Evolutionary conservation across 2,888 invertebrate species (phyloP).

Genomic region (Muscina levida): DNA sequence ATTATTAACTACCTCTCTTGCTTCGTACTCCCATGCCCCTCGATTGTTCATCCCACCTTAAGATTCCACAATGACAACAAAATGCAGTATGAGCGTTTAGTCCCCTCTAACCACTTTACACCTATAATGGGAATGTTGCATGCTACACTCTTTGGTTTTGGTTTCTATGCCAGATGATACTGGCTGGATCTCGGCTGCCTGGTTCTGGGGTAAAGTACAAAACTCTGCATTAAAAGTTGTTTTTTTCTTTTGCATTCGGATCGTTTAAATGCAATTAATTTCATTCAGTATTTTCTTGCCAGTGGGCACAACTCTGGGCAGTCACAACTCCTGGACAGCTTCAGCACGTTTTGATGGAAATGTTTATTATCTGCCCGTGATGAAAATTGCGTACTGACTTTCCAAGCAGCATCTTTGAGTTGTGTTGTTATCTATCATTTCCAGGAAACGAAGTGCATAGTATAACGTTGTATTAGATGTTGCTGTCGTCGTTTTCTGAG

Average conservation of each 20-base stretch:
- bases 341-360: slow-evolving; percentile 27
- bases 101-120: not conserved
- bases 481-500: slow-evolving; percentile 26
- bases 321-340: not conserved
- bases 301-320: not conserved
- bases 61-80: too few relatives aligned
- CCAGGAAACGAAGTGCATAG: slow-evolving; percentile 53
- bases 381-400: slow-evolving; percentile 27
- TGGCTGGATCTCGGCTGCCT: too few relatives aligned
- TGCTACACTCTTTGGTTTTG: not conserved
- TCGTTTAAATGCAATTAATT: slow-evolving; percentile 60
- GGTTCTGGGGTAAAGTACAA: not conserved
- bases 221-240: slow-evolving; percentile 21
- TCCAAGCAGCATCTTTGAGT: slow-evolving; percentile 1
- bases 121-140: not conserved
- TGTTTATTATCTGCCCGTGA: not conserved
- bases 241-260: too few relatives aligned
- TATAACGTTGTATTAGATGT: slow-evolving; percentile 54
- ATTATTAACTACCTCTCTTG: slow-evolving; percentile 36
- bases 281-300: slow-evolving; percentile 43
- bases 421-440: slow-evolving; percentile 45
- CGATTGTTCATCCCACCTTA: not conserved
- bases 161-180: not conserved
- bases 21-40: not conserved
- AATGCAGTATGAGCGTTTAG: not conserved